Base-by-base conservation (phyloP, 2,797 vertebrate species). In the Cyclura pinguis region DNA sequence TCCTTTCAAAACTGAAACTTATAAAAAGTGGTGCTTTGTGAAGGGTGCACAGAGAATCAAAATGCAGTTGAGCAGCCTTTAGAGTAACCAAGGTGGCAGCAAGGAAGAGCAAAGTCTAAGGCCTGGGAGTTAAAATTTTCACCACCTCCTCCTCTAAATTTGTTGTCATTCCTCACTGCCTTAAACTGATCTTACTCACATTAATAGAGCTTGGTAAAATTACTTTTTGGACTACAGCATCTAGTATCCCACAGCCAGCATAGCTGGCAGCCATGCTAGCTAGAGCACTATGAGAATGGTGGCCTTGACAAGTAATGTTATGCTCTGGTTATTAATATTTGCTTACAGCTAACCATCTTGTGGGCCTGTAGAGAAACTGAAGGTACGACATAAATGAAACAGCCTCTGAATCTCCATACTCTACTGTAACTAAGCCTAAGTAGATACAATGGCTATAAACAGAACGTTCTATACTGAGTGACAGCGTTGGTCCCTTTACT, bases 1-100 rank as follows among this genome's bases (percentile, higher is more conserved):
- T 93, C 69, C 92, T 76, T 85, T 90, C 18, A 88, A 84, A 67
- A 92, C 8, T 88, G 73, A 42, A 77, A 80, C 88, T 90, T 90
- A 90, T 67, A 93, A 81, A 77, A 91, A 85, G 85, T 74, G 76
- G 78, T 90, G 55, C 80, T 76, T 87, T 77, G 72, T 29, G 35
- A 90, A 47, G 57, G 52, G 73, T 80, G 91, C 73, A 1, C 22
- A 86, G n/a, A 73, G 80, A 86, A 18, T 87, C 76, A 57, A 59
- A 64, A 84, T 52, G 59, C n/a, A 92, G 88, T 91, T 84, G 55
- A 92, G 35, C 10, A 59, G 64, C 16, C 20, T 20, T 57, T 88
- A 59, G 47, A 18, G 29, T 57, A 73, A 27, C 32, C 2, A 22
- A 32, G 73, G 20, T 16, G 42, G 67, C 64, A 52, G 18, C 22